phyloP scores from a whole-genome alignment of 2,113 vertebrate species.

The Argyrosomus japonicus region DNA sequence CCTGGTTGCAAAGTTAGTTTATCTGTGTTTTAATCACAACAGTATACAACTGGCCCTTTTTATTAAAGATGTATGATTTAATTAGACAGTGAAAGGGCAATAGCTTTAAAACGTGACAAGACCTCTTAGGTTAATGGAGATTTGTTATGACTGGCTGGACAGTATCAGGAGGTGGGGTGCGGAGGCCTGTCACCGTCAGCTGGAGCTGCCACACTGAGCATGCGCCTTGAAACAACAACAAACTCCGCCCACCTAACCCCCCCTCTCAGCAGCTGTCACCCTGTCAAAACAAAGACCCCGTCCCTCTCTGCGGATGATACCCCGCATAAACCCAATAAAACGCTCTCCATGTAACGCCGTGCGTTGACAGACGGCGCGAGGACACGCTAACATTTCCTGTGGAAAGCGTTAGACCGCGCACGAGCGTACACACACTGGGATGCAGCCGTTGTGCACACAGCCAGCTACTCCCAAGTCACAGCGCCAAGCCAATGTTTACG shows the following conservation, averaged over 20 bases:
- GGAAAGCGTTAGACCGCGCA: constrained; percentile 15
- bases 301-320: constrained; percentile 58
- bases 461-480: constrained; percentile 59
- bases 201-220: constrained; percentile 67
- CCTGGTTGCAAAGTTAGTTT: background rate
- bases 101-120: background rate
- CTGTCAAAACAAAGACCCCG: constrained; percentile 91
- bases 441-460: constrained; percentile 31
- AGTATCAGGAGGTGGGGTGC: background rate
- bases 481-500: constrained; percentile 82
- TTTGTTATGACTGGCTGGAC: background rate
- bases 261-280: constrained; percentile 89
- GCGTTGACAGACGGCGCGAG: constrained; percentile 14
- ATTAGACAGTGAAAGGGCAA: background rate
- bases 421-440: constrained; percentile 1
- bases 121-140: background rate
- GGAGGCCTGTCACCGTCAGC: constrained; percentile 64
- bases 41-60: background rate
- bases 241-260: constrained; percentile 76
- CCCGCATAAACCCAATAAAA: constrained; percentile 61
- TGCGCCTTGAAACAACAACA: constrained; percentile 77
- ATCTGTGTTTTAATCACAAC: background rate
- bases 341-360: background rate
- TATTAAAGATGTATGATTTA: background rate
- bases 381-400: constrained; percentile 21